These are phyloP conservation scores for Semotilus atromaculatus DNA, from an alignment of 2,797 vertebrate genomes.

Conservation along the genomic window DNA sequence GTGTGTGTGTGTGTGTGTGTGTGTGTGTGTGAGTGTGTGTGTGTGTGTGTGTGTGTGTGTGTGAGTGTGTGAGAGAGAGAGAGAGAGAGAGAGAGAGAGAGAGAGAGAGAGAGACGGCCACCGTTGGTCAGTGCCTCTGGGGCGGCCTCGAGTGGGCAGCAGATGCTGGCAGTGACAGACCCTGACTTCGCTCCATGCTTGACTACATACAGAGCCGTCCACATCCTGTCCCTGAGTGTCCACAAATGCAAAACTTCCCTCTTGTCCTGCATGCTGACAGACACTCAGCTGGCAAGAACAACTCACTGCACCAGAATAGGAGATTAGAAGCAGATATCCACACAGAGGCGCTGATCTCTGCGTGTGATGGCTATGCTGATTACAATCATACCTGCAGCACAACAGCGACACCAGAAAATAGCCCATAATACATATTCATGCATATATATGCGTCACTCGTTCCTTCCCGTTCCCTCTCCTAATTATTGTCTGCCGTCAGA, in stretches of 20 bases:
- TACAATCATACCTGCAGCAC: conserved; percentile 21
- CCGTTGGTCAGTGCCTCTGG: conserved; percentile 52
- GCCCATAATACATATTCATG: not conserved
- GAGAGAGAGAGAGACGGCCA: conserved; percentile 24
- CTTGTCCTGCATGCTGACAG: conserved; percentile 41
- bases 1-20: not conserved
- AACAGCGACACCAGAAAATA: conserved; percentile 5
- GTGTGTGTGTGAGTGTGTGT: conserved; percentile 1
- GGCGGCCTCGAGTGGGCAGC: conserved; percentile 54
- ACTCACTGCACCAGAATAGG: conserved; percentile 34
- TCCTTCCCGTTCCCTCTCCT: conserved; percentile 9
- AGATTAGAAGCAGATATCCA: conserved; percentile 36
- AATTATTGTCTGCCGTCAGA: conserved; percentile 1
- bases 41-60: not conserved
- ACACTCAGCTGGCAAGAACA: conserved; percentile 40
- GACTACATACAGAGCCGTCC: conserved; percentile 47
- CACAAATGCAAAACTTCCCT: conserved; percentile 56
- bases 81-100: too few relatives aligned
- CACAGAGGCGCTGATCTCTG: conserved; percentile 16
- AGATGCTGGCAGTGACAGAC: conserved; percentile 57
- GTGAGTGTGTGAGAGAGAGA: not conserved
- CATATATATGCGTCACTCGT: not conserved
- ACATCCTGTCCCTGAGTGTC: conserved; percentile 49
- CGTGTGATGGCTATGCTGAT: not conserved
- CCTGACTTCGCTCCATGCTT: conserved; percentile 52